Evolutionary conservation across 1,140 invertebrate genomes (phyloP), one percentile per base, ranked within the genome.

Genomic region (Drosophila sulfurigaster): DNA sequence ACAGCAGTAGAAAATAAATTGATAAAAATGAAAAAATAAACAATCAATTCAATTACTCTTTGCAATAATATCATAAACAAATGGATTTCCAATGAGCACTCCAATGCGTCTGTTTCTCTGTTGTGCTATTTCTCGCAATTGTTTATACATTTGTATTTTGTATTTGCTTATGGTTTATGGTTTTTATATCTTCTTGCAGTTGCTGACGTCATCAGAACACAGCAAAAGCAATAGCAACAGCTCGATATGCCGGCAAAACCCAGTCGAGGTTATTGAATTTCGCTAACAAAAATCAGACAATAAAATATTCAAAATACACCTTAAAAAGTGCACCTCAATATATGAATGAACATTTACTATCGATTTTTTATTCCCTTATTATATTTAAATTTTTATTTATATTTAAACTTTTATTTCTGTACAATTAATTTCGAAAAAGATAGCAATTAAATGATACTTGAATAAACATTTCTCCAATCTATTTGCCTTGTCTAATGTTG

Each of bases 1-100:
- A 45, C 28, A 3, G 16, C 46, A 51, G 13, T 51, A 60, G 43
- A 16, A 60, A 30, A 30, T 49, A 51, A 64, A 51, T 28, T 51
- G 35, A 41, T 62, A 28, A 63, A 20, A 72, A 65, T 15, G 20
- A 30, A 32, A 11, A 59, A 49, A 46, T 67, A 72, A 64, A 54
- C 63, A 63, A 41, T 28, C 49, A 60, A 48, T 68, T 67, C 74
- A 87, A 88, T 80, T 72, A 78, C 79, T 82, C 75, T 77, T 73
- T 25, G 20, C 79, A 82, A 79, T 82, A 82, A 87, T 71, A 71
- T 79, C 58, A 74, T 78, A 87, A 88, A 75, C 78, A 79, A 85
- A 86, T 86, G 75, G 68, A 70, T 78, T 72, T 69, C 46, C 45
- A 64, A 75, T 72, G 56, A 54, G 43, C 11, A 16, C 46, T 35